Evolutionary conservation across 2,113 vertebrate species (phyloP).

Genomic region (Danio rerio): GRCz12tu NC_133198.1:9033001-9033500

Average conservation of each 20-base stretch:
- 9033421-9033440: no score
- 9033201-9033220: neutral
- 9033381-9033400: no score
- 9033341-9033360: no score
- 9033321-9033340: no score
- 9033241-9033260: neutral
- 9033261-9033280: neutral
- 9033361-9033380: no score
- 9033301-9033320: no score
- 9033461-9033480: no score
- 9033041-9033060: slow-evolving; percentile 41
- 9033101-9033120: slow-evolving; percentile 13
- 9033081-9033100: slow-evolving; percentile 17
- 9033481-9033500: no score
- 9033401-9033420: no score
- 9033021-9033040: slow-evolving; percentile 39
- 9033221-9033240: neutral
- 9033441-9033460: no score
- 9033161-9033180: neutral
- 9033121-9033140: neutral
- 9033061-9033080: slow-evolving; percentile 39
- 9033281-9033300: no score
- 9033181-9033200: no score
- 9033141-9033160: neutral
- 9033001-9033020: slow-evolving; percentile 36